These are phyloP conservation scores for Epistrophella euchroma DNA, from an alignment of 2,888 invertebrate genomes.

Conservation along the genomic window DNA sequence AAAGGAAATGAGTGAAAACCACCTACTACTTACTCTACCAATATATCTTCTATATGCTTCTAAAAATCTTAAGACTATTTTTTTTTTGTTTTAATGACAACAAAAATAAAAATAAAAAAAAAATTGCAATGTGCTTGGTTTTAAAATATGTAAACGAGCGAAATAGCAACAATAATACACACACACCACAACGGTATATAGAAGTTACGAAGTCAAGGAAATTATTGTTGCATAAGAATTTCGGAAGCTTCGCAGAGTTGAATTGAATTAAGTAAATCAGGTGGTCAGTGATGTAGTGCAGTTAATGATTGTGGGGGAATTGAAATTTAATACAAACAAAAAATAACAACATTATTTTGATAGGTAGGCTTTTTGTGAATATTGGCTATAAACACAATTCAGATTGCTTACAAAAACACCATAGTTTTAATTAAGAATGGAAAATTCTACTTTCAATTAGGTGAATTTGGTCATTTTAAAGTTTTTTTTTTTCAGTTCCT, in stretches of 20 bases:
- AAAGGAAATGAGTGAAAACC: slow-evolving; percentile 62
- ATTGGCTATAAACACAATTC: too few species aligned
- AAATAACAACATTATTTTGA: not conserved
- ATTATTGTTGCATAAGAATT: slow-evolving; percentile 45
- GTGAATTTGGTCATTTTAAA: too few species aligned
- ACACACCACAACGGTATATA: slow-evolving; percentile 21
- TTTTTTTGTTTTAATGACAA: slow-evolving; percentile 26
- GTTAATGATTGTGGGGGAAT: slow-evolving; percentile 1
- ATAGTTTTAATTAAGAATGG: too few species aligned
- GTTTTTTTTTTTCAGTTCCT: too few species aligned
- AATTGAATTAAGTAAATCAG: slow-evolving; percentile 20
- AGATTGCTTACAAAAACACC: too few species aligned
- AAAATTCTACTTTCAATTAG: too few species aligned
- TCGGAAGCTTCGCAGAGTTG: slow-evolving; percentile 17
- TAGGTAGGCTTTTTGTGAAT: too few species aligned
- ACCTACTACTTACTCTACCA: slow-evolving; percentile 5
- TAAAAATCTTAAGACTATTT: slow-evolving; percentile 1
- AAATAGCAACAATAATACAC: slow-evolving; percentile 11
- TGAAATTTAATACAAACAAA: not conserved
- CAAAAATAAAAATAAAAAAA: slow-evolving; percentile 7
- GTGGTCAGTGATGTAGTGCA: slow-evolving; percentile 32
- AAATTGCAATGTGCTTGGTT: slow-evolving; percentile 31
- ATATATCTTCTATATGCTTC: not conserved
- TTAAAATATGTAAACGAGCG: slow-evolving; percentile 21
- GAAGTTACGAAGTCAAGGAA: slow-evolving; percentile 25